phyloP scores from a whole-genome alignment of 53 echinoderm and acorn worm genomes.

The Henricia sp. region DNA sequence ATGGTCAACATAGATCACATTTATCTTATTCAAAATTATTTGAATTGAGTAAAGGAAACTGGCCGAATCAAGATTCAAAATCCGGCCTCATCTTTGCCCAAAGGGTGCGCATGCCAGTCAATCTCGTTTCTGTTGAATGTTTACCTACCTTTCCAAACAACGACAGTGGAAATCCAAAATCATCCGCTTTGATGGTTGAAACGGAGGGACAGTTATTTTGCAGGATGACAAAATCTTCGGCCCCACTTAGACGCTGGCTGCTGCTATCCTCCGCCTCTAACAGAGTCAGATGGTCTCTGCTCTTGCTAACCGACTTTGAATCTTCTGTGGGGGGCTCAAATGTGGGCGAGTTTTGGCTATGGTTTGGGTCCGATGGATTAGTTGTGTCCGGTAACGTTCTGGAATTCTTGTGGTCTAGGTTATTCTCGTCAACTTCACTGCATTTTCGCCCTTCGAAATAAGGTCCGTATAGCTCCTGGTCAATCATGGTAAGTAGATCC shows the following conservation, averaged over 20 bases:
- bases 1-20: too few relatives aligned
- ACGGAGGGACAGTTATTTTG: slow-evolving; percentile 65
- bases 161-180: slow-evolving; percentile 95
- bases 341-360: too few relatives aligned
- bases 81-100: too few relatives aligned
- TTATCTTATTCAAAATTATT: too few relatives aligned
- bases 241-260: slow-evolving; percentile 37
- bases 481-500: slow-evolving; percentile 82
- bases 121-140: neutral
- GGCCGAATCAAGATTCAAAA: too few relatives aligned
- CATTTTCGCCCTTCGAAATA: slow-evolving; percentile 71
- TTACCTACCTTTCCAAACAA: slow-evolving; percentile 94
- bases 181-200: slow-evolving; percentile 72
- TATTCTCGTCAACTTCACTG: slow-evolving; percentile 17
- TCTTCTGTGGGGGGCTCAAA: too few relatives aligned
- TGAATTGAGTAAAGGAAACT: too few relatives aligned
- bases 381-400: neutral
- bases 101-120: too few relatives aligned
- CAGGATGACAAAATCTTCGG: slow-evolving; percentile 83
- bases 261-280: slow-evolving; percentile 15
- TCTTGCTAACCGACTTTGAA: too few relatives aligned
- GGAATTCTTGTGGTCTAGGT: neutral
- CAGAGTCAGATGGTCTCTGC: too few relatives aligned
- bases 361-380: too few relatives aligned
- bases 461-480: slow-evolving; percentile 87